Evolutionary conservation across 1,140 invertebrate genomes (phyloP), one percentile per base, ranked within the genome.

Genomic region (Leptestheria dahalacensis): DNA sequence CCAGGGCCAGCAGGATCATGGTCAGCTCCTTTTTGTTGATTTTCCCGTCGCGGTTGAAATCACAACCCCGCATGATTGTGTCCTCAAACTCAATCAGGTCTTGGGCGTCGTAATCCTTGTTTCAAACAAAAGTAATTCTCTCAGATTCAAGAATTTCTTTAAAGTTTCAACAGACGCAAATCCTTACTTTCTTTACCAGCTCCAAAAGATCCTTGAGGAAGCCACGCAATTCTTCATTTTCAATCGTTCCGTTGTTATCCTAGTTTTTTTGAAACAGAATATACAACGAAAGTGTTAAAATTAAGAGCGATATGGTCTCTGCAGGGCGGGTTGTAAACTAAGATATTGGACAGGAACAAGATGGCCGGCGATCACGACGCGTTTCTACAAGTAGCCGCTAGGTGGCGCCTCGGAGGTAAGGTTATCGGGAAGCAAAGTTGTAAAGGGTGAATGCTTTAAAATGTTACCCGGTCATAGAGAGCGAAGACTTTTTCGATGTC

Each of bases 221-320:
- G 46, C 90, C 90, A 64, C 88, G 79, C 1, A 95, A 72, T 71
- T 95, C 91, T 73, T 94, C 90, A 68, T 93, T 91, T 73, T 95
- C 90, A 67, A 95, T 94, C 20, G 83, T 88, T 46, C 89, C 89
- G 73, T 91, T 95, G 68, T 88, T 86, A 73, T 95, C 90, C 90
- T 94, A 72, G 25, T 75, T 50, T n/a, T n/a, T n/a, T n/a, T n/a
- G 75, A 24, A 61, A 54, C 46, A 50, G 62, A 50, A 54, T 24
- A 62, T n/a, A 47, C n/a, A 47, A 47, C 11, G 11, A 24, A 4
- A 20, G 10, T 3, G 28, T 3, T 24, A 51, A 51, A 12, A 3
- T 15, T 9, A 51, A 20, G 15, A 11, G 12, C 20, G 12, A 51
- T n/a, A 24, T 51, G 1, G 26, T 51, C 12, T 51, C 11, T 24